phyloP scores from a whole-genome alignment of 2,113 vertebrate genomes.

The Chamaetylas fuelleborni region DNA sequence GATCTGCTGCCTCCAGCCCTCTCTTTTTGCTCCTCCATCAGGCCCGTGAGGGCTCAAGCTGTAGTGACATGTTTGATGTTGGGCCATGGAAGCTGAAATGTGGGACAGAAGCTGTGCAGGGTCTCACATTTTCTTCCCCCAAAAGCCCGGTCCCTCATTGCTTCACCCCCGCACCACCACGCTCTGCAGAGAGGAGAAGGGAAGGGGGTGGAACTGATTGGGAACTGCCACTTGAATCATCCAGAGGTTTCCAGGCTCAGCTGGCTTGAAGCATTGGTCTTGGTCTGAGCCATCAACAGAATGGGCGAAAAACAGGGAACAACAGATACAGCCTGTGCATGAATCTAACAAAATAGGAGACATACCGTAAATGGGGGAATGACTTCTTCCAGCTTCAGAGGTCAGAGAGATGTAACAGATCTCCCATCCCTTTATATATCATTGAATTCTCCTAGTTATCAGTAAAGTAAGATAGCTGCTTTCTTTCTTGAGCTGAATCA shows the following conservation, averaged over 20 bases:
- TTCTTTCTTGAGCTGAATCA: neutral
- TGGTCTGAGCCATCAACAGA: no score
- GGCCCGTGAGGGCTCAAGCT: slow-evolving; percentile 53
- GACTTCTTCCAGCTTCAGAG: neutral
- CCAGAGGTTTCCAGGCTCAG: neutral
- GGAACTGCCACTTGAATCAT: neutral
- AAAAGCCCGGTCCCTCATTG: neutral
- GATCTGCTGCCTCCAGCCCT: slow-evolving; percentile 71
- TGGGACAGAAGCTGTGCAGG: slow-evolving; percentile 1
- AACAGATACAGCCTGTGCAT: neutral
- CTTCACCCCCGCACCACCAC: neutral
- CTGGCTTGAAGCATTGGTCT: neutral
- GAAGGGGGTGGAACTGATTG: neutral
- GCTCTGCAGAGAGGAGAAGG: neutral
- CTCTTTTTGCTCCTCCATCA: slow-evolving; percentile 65
- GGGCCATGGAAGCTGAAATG: slow-evolving; percentile 17
- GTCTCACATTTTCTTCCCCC: neutral
- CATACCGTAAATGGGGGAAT: neutral
- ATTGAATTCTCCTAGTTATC: neutral
- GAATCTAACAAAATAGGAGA: neutral
- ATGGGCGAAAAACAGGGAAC: no score
- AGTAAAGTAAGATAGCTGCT: neutral
- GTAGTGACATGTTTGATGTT: slow-evolving; percentile 58
- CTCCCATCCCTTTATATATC: neutral
- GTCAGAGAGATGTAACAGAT: neutral